phyloP scores from a whole-genome alignment of 2,888 invertebrate genomes.

The Callinectes sapidus region DNA sequence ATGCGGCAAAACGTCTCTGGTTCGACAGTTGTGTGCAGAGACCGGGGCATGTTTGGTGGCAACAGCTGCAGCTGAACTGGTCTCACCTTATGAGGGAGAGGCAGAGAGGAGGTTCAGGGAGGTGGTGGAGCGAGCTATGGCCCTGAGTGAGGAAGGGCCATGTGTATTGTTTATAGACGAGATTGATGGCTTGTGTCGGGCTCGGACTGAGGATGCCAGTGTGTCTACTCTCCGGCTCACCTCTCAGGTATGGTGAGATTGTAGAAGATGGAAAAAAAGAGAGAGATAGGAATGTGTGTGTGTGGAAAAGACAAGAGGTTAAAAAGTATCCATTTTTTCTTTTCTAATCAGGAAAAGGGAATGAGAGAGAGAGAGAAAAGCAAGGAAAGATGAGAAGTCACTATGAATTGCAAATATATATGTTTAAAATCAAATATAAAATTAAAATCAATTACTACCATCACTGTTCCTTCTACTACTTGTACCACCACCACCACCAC shows the following conservation, averaged over 20 bases:
- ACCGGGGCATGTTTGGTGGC: conserved; percentile 58
- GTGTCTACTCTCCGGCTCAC: conserved; percentile 42
- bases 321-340: not conserved
- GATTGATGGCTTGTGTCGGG: conserved; percentile 63
- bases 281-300: not conserved
- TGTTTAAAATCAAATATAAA: not conserved
- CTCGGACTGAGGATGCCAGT: conserved; percentile 47
- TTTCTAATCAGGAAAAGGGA: not conserved
- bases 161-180: conserved; percentile 69
- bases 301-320: not conserved
- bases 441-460: not conserved
- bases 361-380: not conserved
- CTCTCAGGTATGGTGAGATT: conserved; percentile 44
- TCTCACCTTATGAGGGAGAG: conserved; percentile 65
- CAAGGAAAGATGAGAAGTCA: not conserved
- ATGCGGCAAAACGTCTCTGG: conserved; percentile 67
- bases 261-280: not conserved
- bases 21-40: conserved; percentile 65
- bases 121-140: conserved; percentile 48
- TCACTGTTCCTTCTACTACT: too few relatives aligned
- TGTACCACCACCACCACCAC: not conserved
- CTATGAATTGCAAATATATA: too few relatives aligned
- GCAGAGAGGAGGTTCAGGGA: conserved; percentile 1
- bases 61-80: conserved; percentile 62
- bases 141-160: conserved; percentile 62